Evolutionary conservation across 1,140 invertebrate genomes (phyloP), one percentile per base, ranked within the genome.

Genomic region (Leucophenga varia): DNA sequence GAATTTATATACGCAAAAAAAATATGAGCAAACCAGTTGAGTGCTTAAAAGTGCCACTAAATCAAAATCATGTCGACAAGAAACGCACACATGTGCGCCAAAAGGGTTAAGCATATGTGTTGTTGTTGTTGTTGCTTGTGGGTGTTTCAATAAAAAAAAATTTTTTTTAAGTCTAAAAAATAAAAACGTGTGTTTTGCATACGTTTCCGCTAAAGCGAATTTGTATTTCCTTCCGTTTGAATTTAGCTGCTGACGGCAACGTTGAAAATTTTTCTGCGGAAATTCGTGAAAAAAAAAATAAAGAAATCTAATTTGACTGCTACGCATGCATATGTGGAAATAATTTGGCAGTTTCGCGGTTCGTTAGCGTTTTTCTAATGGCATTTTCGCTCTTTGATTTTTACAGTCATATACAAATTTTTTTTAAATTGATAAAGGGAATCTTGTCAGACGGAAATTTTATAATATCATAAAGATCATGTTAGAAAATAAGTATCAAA

Each of bases 1-100:
- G 63, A 67, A 67, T 67, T 67, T 67, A 67, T 67, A 67, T 64
- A 59, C 63, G n/a, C n/a, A n/a, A n/a, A n/a, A n/a, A n/a, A n/a
- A n/a, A n/a, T n/a, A n/a, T n/a, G n/a, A n/a, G n/a, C n/a, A n/a
- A n/a, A n/a, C n/a, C n/a, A n/a, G n/a, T n/a, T 47, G 59, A 57
- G 57, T 63, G 56, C 54, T 68, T 65, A 59, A 69, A 69, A 69
- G 61, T 69, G 58, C 58, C 65, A 69, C 65, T 69, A 69, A 69
- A 69, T 69, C 65, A 69, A 69, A 69, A 65, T 69, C 56, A 69
- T 64, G 54, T 64, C 49, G 45, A 46, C 55, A 10, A 47, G 48
- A 51, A 35, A 41, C 44, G 18, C 40, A 37, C 38, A 42, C 30
- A n/a, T n/a, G n/a, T n/a, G n/a, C n/a, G n/a, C n/a, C n/a, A n/a